Percentiles rank a stretch among this genome's conserved stretches.
Conservation (phyloP, 2,797 vertebrate species). For the Gymnocypris eckloni region DNA sequence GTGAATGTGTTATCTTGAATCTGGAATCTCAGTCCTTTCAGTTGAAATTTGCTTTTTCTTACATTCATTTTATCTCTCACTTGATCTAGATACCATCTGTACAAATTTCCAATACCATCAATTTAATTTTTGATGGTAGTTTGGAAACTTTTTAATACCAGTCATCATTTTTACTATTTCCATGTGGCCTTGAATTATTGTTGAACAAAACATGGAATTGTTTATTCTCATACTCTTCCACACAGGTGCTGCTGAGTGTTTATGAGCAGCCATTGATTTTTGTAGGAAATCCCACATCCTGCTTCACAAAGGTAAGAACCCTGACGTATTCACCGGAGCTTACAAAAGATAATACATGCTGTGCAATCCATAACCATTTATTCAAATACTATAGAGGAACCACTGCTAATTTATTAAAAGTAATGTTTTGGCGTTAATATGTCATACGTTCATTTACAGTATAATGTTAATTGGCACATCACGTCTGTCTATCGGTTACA, state of each 20-base stretch:
- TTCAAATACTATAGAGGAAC: conserved; percentile 34
- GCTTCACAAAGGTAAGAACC: conserved; percentile 42
- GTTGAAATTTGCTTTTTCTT: conserved; percentile 45
- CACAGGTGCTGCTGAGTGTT: conserved; percentile 30
- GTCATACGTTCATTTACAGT: no score
- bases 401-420: conserved; percentile 49
- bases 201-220: not conserved
- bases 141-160: conserved; percentile 18
- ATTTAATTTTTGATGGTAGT: not conserved
- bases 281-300: conserved; percentile 43
- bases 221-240: conserved; percentile 20
- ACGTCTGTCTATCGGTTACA: not conserved
- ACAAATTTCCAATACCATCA: not conserved
- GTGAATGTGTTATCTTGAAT: conserved; percentile 34
- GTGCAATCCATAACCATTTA: conserved; percentile 51
- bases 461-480: no score
- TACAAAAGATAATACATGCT: conserved; percentile 55
- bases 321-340: conserved; percentile 37
- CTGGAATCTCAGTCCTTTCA: conserved; percentile 32
- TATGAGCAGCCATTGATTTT: conserved; percentile 40
- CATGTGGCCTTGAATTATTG: not conserved
- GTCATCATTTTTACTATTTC: not conserved
- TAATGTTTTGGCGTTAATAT: not conserved
- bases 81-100: conserved; percentile 17
- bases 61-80: conserved; percentile 37